Evolutionary conservation across 2,797 vertebrate genomes (phyloP).

Genomic region (Mycteria americana): DNA sequence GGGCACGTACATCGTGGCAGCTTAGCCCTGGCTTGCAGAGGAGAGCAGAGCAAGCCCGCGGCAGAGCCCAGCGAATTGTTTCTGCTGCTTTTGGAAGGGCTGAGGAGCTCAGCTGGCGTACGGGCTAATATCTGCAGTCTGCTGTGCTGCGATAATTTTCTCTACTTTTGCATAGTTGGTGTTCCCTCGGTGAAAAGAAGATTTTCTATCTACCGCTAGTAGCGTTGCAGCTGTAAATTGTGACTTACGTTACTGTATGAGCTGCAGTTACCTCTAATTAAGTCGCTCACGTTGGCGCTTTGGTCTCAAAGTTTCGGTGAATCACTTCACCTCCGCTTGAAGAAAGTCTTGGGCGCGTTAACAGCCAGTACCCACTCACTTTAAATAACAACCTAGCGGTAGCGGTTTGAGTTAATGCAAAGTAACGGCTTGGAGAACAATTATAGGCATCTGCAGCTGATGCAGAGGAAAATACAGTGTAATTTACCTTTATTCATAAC

Average conservation of each 20-base stretch:
- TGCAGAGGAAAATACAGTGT: background rate
- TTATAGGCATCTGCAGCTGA: background rate
- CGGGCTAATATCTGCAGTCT: background rate
- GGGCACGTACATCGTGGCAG: rapidly evolving
- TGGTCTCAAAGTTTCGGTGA: background rate
- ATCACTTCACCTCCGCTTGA: background rate
- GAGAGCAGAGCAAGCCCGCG: background rate
- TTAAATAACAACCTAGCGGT: background rate
- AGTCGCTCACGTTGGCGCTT: background rate
- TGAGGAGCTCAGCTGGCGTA: background rate
- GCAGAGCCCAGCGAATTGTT: background rate
- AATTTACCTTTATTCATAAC: background rate
- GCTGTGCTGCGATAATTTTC: background rate
- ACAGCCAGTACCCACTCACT: background rate
- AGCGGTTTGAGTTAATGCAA: background rate
- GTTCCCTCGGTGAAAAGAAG: background rate
- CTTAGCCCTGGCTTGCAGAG: background rate
- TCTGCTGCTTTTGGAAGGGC: background rate
- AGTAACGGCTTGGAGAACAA: background rate
- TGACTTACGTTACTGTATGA: background rate
- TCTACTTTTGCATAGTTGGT: background rate
- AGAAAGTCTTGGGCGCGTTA: background rate
- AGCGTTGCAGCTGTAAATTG: background rate
- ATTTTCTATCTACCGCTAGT: background rate
- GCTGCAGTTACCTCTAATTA: background rate